Evolutionary conservation across 92 coral and sea anemone genomes (phyloP), one percentile per base, ranked within the genome.

Genomic region (Epizoanthus rinbou): DNA sequence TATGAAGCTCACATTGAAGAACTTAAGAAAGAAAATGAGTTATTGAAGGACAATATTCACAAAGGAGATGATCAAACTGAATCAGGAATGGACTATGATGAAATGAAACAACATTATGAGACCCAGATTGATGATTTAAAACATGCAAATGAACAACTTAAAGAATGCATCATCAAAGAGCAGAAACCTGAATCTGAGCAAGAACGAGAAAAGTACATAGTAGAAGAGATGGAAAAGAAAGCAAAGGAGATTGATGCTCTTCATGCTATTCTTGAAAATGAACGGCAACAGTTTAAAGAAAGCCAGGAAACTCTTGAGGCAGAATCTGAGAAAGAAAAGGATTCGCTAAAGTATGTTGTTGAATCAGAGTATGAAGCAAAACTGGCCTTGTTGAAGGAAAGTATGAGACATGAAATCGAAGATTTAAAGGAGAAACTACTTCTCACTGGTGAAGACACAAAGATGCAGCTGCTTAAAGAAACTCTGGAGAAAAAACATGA

Each of bases 181-280:
- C 82, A 62, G 21, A 43, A 41, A 57, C 82, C 82, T 39, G 82
- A 78, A 78, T 78, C 76, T 16, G 69, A 68, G 18, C 69, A 74
- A n/a, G 88, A 73, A 41, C 71, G 58, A 66, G 95, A 97, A 68
- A 89, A 94, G 57, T 88, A 90, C 79, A 52, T 89, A 60, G 83
- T 86, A 19, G 97, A 92, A 71, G 84, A 86, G 17, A 87, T 94
- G 98, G 97, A 94, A 84, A 90, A 88, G 52, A 93, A 91, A 28
- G 87, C 84, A 6, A 76, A 85, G 17, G 88, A 88, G 72, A 88
- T 85, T 60, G 91, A 86, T 33, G 91, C 86, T 41, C 86, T 92
- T 52, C 89, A 85, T 37, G 75, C 78, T 7, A 76, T 80, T n/a
- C 84, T 97, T 22, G 76, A 91, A 76, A 80, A 83, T 9, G 93